Percentiles rank a stretch among this genome's conserved stretches.
Evolutionary conservation across 2,888 invertebrate species (phyloP).

Genomic region (Glyphotaelius pellucidus): DNA sequence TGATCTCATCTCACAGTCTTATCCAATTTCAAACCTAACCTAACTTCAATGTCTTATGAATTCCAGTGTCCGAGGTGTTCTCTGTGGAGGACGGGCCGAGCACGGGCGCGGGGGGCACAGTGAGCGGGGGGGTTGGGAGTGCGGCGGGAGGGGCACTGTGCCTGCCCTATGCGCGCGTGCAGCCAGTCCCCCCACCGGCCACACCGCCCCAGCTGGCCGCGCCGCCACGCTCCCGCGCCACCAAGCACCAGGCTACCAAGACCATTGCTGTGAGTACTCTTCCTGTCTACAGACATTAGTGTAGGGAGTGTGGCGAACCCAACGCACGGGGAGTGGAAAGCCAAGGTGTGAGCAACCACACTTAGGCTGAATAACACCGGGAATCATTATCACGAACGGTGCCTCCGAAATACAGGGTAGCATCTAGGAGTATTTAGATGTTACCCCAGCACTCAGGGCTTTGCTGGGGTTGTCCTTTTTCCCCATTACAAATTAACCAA

Average conservation of each 20-base stretch:
- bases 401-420: too few species aligned
- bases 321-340: too few species aligned
- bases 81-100: slow-evolving; percentile 69
- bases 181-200: slow-evolving; percentile 68
- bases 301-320: background rate
- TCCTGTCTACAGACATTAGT: background rate
- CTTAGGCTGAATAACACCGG: too few species aligned
- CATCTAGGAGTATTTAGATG: too few species aligned
- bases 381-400: too few species aligned
- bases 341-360: too few species aligned
- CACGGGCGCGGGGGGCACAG: slow-evolving; percentile 68
- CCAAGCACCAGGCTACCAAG: slow-evolving; percentile 25
- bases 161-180: slow-evolving; percentile 59
- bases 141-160: slow-evolving; percentile 69
- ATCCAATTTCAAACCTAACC: too few species aligned
- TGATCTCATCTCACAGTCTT: background rate
- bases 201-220: slow-evolving; percentile 63
- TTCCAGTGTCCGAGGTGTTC: slow-evolving; percentile 58
- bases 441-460: too few species aligned
- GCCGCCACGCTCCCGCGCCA: slow-evolving; percentile 32
- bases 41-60: background rate
- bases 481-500: too few species aligned
- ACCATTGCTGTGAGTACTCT: slow-evolving; percentile 45
- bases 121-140: slow-evolving; percentile 66
- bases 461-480: too few species aligned